Evolutionary conservation across 1,140 invertebrate genomes (phyloP).

Genomic region (Orchestia grillus): DNA sequence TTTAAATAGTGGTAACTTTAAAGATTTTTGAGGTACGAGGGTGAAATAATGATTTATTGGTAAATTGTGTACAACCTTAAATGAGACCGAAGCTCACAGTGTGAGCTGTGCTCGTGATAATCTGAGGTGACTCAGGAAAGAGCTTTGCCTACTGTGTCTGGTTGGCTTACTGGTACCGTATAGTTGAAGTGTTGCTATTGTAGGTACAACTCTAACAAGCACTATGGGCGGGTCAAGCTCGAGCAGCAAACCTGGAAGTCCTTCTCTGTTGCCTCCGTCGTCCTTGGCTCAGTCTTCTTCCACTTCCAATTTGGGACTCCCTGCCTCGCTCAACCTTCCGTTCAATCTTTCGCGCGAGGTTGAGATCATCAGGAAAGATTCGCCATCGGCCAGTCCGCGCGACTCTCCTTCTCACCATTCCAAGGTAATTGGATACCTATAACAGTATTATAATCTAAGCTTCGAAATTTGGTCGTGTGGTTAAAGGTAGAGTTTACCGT

Average conservation of each 20-base stretch:
- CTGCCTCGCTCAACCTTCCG: slow-evolving; percentile 64
- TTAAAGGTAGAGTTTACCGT: neutral
- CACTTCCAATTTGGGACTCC: slow-evolving; percentile 57
- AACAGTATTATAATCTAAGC: neutral
- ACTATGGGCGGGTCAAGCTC: slow-evolving; percentile 61
- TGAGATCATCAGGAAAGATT: slow-evolving; percentile 67
- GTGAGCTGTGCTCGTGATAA: neutral
- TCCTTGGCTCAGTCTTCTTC: slow-evolving; percentile 9
- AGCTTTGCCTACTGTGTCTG: neutral
- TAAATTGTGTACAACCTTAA: neutral
- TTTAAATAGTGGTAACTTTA: neutral
- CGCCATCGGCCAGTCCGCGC: slow-evolving; percentile 64
- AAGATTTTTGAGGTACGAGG: neutral
- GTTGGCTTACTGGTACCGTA: neutral
- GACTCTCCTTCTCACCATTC: slow-evolving; percentile 67
- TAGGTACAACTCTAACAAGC: slow-evolving; percentile 66
- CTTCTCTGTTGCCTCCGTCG: slow-evolving; percentile 40
- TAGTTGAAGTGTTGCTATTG: neutral
- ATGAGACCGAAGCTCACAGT: neutral
- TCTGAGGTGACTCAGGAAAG: neutral
- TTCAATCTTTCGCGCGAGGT: slow-evolving; percentile 67
- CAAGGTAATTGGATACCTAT: slow-evolving; percentile 56
- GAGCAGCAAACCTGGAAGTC: slow-evolving; percentile 61
- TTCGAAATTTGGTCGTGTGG: neutral
- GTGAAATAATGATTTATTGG: neutral